Conservation (phyloP, 2,888 invertebrate genomes). For the Platypus cylindrus region DNA sequence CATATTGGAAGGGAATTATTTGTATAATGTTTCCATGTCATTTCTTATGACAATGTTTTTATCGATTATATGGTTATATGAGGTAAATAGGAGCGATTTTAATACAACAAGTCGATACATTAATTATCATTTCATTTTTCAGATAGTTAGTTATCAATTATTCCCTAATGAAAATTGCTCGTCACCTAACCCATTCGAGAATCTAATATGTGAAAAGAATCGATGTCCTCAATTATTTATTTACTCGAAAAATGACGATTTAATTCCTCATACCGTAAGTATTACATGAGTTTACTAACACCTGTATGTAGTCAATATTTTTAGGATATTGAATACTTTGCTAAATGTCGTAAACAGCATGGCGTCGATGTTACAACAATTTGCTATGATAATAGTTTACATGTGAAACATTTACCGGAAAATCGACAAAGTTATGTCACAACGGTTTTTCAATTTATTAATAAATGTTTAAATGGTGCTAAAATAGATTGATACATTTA, state of each 20-base stretch:
- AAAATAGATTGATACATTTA: no score
- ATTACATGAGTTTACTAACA: not conserved
- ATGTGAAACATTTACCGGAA: constrained; percentile 56
- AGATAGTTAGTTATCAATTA: constrained; percentile 29
- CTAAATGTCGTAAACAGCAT: constrained; percentile 41
- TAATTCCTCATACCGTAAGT: constrained; percentile 48
- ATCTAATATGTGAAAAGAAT: constrained; percentile 44
- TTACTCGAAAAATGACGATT: constrained; percentile 56
- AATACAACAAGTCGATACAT: no score
- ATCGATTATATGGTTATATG: constrained; percentile 47
- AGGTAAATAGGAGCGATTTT: no score
- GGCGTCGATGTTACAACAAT: constrained; percentile 49
- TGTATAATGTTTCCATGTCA: constrained; percentile 44
- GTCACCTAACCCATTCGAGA: constrained; percentile 41
- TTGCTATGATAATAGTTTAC: constrained; percentile 59
- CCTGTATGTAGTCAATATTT: constrained; percentile 14
- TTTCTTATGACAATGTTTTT: constrained; percentile 43
- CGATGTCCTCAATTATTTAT: constrained; percentile 59
- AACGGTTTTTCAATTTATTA: constrained; percentile 46
- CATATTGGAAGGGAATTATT: constrained; percentile 44
- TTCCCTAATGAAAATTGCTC: constrained; percentile 32
- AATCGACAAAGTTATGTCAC: constrained; percentile 50
- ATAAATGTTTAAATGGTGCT: constrained; percentile 39
- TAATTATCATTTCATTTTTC: constrained; percentile 11
- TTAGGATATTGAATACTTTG: constrained; percentile 55